phyloP scores from a whole-genome alignment of 2,113 vertebrate genomes.

The Indicator indicator region DNA sequence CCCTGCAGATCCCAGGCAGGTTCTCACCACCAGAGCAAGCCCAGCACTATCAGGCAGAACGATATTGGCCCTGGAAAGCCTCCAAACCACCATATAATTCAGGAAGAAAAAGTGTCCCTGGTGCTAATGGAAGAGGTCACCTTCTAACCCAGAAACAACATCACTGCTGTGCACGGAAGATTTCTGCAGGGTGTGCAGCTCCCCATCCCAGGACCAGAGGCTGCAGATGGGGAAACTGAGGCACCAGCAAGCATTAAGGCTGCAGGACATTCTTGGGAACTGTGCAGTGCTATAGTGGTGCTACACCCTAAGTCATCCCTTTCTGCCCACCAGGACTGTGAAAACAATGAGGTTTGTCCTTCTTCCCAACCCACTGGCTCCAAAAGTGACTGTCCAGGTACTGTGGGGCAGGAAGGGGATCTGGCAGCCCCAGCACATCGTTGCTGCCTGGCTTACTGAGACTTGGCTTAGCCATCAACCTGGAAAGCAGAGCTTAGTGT shows the following conservation, averaged over 20 bases:
- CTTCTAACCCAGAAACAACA: constrained; percentile 52
- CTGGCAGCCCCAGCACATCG: not conserved
- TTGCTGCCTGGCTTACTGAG: not conserved
- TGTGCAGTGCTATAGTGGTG: not conserved
- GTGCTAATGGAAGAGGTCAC: constrained; percentile 57
- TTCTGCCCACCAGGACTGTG: not conserved
- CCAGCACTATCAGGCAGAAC: not conserved
- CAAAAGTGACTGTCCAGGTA: accelerated
- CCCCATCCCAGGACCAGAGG: not conserved
- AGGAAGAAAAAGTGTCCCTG: not conserved
- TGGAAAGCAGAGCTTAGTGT: not conserved
- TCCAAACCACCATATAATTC: constrained; percentile 47
- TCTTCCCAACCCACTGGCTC: not conserved
- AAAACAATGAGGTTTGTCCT: not conserved
- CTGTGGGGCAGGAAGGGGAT: not conserved
- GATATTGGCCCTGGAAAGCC: constrained; percentile 24
- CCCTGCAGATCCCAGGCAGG: accelerated
- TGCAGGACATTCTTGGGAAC: not conserved
- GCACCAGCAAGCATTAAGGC: not conserved
- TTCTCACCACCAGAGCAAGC: accelerated
- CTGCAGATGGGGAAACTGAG: not conserved
- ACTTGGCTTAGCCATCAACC: not conserved
- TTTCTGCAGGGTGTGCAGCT: not conserved
- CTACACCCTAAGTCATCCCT: not conserved
- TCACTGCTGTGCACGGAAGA: accelerated